These are phyloP conservation scores for Metalampra italica DNA, from an alignment of 2,888 invertebrate species.

Conservation along the genomic window DNA sequence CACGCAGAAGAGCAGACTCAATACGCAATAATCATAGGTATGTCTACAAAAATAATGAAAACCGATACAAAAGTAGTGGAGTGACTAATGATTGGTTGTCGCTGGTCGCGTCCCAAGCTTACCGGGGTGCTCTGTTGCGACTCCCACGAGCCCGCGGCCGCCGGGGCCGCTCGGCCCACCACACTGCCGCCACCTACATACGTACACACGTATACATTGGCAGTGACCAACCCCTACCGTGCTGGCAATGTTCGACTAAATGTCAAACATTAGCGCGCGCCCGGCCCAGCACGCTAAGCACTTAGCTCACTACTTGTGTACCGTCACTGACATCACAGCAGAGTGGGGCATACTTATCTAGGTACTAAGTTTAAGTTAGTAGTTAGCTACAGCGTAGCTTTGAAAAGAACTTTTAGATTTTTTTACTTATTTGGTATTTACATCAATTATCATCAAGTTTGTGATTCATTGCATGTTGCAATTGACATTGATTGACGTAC, in stretches of 20 bases:
- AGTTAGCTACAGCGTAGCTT: too few relatives aligned
- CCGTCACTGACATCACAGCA: too few relatives aligned
- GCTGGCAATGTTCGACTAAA: not conserved
- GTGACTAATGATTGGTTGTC: conserved; percentile 58
- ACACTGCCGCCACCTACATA: conserved; percentile 74
- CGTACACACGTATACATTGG: conserved; percentile 37
- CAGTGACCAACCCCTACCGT: conserved; percentile 4
- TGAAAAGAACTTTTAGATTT: too few relatives aligned
- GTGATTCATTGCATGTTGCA: too few relatives aligned
- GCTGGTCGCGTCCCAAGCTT: conserved; percentile 64
- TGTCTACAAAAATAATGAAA: conserved; percentile 70
- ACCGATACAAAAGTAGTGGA: conserved; percentile 63
- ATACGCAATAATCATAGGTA: conserved; percentile 65
- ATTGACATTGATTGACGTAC: too few relatives aligned
- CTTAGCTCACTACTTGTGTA: too few relatives aligned
- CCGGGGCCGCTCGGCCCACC: conserved; percentile 59
- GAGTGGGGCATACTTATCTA: too few relatives aligned
- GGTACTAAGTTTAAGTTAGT: too few relatives aligned
- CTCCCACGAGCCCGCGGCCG: conserved; percentile 64
- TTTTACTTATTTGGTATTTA: too few relatives aligned
- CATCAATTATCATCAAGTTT: too few relatives aligned
- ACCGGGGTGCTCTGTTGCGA: conserved; percentile 67
- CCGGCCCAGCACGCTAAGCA: too few relatives aligned
- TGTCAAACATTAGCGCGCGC: conserved; percentile 4
- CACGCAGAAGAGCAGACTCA: conserved; percentile 76